Conservation (phyloP, 2,888 invertebrate species). For the Eurytoma adleriae region DNA sequence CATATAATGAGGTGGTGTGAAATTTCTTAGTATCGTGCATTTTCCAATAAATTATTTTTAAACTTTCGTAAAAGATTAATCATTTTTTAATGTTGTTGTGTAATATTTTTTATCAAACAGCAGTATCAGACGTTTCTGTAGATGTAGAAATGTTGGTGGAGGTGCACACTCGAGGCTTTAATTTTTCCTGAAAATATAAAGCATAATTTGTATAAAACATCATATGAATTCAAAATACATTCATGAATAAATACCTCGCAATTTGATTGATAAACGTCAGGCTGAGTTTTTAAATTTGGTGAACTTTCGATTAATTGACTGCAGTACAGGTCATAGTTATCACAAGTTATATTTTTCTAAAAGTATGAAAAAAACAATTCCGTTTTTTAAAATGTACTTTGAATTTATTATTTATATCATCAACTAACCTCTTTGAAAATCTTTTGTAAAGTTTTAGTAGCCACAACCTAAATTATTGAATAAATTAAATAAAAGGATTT, state of each 20-base stretch:
- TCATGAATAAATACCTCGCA: conserved; percentile 15
- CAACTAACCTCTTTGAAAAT: not conserved
- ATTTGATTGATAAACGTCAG: conserved; percentile 14
- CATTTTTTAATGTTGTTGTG: too few relatives aligned
- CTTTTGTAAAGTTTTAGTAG: not conserved
- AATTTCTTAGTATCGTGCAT: too few relatives aligned
- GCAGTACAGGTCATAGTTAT: conserved; percentile 6
- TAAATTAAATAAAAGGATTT: not conserved
- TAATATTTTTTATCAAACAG: too few relatives aligned
- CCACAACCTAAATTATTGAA: not conserved
- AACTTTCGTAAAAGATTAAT: too few relatives aligned
- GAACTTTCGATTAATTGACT: conserved; percentile 10
- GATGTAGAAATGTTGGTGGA: too few relatives aligned
- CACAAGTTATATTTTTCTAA: conserved; percentile 9
- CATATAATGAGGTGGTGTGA: too few relatives aligned
- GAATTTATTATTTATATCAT: not conserved
- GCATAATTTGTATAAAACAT: not conserved
- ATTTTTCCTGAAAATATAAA: not conserved
- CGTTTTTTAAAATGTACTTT: not conserved
- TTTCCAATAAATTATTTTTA: too few relatives aligned
- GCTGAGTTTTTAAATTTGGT: not conserved
- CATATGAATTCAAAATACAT: not conserved
- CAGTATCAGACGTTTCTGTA: too few relatives aligned
- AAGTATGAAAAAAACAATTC: not conserved
- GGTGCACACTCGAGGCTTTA: not conserved